These are phyloP conservation scores for Ateles fusciceps DNA, from an alignment of 2,797 vertebrate genomes.

Conservation along the genomic window DNA sequence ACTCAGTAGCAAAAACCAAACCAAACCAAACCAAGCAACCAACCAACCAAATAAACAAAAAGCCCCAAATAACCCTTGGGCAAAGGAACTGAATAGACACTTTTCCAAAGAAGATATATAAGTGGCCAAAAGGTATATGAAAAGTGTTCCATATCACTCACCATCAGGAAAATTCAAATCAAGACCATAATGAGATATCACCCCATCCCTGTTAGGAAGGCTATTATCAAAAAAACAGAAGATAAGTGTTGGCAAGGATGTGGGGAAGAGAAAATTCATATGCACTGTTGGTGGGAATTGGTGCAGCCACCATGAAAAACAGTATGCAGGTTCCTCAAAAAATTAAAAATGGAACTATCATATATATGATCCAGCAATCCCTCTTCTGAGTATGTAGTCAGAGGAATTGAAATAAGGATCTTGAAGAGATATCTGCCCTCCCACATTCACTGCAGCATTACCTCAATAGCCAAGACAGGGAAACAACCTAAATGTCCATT, in stretches of 20 bases:
- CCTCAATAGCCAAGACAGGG: not conserved
- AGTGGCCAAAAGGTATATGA: not conserved
- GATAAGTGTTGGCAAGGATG: not conserved
- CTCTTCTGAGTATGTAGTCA: not conserved
- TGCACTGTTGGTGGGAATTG: not conserved
- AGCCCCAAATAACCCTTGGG: not conserved
- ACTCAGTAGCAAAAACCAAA: not conserved
- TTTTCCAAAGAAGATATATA: not conserved
- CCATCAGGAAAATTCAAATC: not conserved
- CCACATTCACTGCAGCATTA: not conserved
- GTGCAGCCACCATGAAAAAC: not conserved
- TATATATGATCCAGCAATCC: not conserved
- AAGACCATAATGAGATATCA: not conserved
- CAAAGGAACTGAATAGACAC: not conserved
- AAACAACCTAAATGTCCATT: not conserved
- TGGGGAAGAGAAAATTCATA: not conserved
- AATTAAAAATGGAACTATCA: not conserved
- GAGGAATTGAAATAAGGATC: not conserved
- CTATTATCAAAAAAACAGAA: not conserved
- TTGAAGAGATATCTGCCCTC: not conserved
- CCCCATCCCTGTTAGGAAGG: not conserved
- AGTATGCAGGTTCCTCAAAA: not conserved
- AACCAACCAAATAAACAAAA: not conserved
- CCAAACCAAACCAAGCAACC: not conserved
- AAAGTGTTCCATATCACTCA: not conserved